Conservation (phyloP, 2,113 vertebrate species). For the Phalacrocorax pelagicus region DNA sequence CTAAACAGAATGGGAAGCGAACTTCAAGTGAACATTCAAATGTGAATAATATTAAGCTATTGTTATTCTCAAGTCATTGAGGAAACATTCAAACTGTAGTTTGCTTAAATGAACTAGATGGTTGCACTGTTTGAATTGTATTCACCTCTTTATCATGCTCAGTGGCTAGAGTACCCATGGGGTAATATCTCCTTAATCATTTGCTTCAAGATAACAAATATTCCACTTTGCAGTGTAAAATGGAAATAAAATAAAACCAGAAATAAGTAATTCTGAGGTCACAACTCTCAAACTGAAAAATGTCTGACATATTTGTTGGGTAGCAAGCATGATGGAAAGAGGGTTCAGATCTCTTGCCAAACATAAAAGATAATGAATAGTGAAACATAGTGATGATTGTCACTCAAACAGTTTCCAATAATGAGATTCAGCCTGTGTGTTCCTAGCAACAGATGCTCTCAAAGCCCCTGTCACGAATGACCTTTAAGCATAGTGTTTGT, state of each 20-base stretch:
- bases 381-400: conserved; percentile 25
- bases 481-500: conserved; percentile 50
- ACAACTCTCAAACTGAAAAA: neutral
- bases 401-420: conserved; percentile 39
- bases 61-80: neutral
- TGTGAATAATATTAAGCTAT: neutral
- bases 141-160: neutral
- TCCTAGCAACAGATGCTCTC: conserved; percentile 54
- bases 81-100: neutral
- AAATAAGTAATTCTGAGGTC: neutral
- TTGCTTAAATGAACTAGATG: neutral
- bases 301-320: neutral
- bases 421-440: conserved; percentile 31
- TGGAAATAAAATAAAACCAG: neutral
- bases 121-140: neutral
- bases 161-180: neutral
- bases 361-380: neutral
- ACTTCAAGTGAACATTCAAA: neutral
- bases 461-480: conserved; percentile 14
- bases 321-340: neutral
- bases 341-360: neutral
- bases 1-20: neutral
- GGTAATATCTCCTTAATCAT: neutral
- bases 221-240: neutral
- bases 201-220: neutral